Conservation (phyloP, 2,797 vertebrate species). For the Danio tinwini region DNA sequence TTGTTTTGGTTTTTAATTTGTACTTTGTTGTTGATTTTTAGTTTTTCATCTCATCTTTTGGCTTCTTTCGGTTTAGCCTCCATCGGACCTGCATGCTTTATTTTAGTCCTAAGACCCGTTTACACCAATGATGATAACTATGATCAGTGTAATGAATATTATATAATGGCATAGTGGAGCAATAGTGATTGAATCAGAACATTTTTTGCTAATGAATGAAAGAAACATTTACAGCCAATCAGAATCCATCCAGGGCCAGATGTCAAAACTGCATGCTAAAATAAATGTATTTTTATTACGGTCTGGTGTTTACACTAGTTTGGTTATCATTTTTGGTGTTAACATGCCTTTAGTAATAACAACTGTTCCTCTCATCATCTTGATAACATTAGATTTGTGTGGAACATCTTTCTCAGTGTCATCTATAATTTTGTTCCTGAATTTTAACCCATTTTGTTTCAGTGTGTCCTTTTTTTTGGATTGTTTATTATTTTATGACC, state of each 20-base stretch:
- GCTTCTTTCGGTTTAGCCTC: constrained; percentile 61
- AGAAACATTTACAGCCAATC: no score
- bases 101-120: constrained; percentile 58
- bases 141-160: not conserved
- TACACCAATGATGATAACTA: not conserved
- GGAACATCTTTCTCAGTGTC: not conserved
- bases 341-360: no score
- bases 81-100: constrained; percentile 77
- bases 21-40: constrained; percentile 1
- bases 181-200: no score
- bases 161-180: not conserved
- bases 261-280: no score
- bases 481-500: constrained; percentile 42
- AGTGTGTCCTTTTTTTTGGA: constrained; percentile 56
- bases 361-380: no score
- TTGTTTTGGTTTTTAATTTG: constrained; percentile 10
- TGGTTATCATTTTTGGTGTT: no score
- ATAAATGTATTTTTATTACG: no score
- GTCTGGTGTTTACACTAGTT: no score
- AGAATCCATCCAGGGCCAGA: no score
- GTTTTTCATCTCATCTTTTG: constrained; percentile 56
- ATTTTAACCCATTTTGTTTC: constrained; percentile 38
- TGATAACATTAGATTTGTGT: constrained; percentile 7
- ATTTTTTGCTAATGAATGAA: no score
- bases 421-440: constrained; percentile 11